These are phyloP conservation scores for Sardinella longiceps DNA, from an alignment of 2,797 vertebrate genomes.

Conservation along the genomic window DNA sequence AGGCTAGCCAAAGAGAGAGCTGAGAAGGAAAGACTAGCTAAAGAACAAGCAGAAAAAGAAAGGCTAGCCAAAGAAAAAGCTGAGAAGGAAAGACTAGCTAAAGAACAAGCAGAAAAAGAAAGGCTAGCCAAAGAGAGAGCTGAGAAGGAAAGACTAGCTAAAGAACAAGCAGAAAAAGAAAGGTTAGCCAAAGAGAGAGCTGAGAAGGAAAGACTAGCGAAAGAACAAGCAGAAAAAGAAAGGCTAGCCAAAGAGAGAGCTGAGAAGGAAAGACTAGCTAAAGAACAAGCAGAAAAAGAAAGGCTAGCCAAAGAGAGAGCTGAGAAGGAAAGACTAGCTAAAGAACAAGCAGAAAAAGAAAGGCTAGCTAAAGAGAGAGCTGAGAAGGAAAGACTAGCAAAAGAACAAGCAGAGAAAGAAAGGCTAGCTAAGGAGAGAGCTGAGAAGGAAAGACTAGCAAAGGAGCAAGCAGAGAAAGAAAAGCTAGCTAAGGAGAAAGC, in stretches of 20 bases:
- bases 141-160: neutral
- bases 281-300: neutral
- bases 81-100: constrained; percentile 15
- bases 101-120: constrained; percentile 26
- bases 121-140: neutral
- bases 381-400: neutral
- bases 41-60: constrained; percentile 7
- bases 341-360: constrained; percentile 21
- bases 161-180: constrained; percentile 26
- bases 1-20: neutral
- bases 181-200: constrained; percentile 33
- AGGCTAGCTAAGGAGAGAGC: neutral
- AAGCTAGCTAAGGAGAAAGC: neutral
- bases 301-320: constrained; percentile 21
- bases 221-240: constrained; percentile 52
- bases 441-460: neutral
- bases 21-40: constrained; percentile 32
- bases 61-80: constrained; percentile 25
- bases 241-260: constrained; percentile 57
- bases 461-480: neutral
- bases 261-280: constrained; percentile 21
- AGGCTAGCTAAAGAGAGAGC: neutral
- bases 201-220: constrained; percentile 63
- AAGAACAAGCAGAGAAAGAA: constrained; percentile 23
- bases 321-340: constrained; percentile 51